phyloP scores from a whole-genome alignment of 2,113 vertebrate genomes.

The Colaptes auratus region DNA sequence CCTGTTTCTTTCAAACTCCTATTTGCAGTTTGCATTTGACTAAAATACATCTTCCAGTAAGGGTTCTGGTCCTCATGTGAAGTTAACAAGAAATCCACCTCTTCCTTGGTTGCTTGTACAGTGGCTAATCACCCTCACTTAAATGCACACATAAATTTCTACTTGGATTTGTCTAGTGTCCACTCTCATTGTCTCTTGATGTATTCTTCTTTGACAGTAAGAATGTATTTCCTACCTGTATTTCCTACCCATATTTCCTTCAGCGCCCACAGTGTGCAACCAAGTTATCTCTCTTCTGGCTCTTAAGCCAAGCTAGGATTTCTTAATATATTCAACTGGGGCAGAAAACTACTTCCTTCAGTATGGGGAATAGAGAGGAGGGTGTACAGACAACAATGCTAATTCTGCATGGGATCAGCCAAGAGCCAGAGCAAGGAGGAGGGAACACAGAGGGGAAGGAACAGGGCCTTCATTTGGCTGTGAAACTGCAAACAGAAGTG shows the following conservation, averaged over 20 bases:
- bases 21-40: not conserved
- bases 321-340: not conserved
- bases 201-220: not conserved
- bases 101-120: not conserved
- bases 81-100: not conserved
- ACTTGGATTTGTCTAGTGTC: not conserved
- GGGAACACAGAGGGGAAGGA: conserved; percentile 22
- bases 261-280: not conserved
- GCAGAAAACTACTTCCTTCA: conserved; percentile 1
- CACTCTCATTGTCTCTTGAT: not conserved
- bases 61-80: not conserved
- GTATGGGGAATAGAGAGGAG: not conserved
- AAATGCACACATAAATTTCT: not conserved
- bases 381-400: not conserved
- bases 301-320: not conserved
- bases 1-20: not conserved
- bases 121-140: not conserved
- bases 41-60: not conserved
- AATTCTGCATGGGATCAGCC: conserved; percentile 9
- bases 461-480: not conserved
- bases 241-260: not conserved
- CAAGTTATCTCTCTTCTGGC: not conserved
- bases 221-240: not conserved
- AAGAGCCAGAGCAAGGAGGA: not conserved
- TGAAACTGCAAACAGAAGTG: conserved; percentile 48